Base-by-base conservation (phyloP, 2,888 invertebrate species). In the Agriopis leucophaearia region DNA sequence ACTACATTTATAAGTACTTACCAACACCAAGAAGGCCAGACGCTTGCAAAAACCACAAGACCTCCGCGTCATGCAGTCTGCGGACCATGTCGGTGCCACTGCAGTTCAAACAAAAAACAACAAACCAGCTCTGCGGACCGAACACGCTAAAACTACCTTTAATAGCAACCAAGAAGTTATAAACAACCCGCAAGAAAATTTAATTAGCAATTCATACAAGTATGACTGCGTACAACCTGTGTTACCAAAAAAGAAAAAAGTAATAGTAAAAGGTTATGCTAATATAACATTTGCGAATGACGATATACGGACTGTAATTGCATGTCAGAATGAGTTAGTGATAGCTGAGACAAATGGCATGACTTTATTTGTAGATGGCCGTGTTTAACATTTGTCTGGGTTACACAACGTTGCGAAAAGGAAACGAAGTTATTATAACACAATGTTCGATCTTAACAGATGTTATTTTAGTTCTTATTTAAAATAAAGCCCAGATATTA, bases 41-140 rank as follows among this genome's bases (percentile, higher is more conserved):
- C 60, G 36, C 50, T 88, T 86, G 90, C 88, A 89, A 89, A 90
- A 90, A 90, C 88, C 84, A 77, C 88, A 87, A 83, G 84, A 82
- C 81, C 82, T 82, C 81, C 87, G 91, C 91, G 91, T 91, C 91
- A 90, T 87, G 90, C 91, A 88, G 91, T 92, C 91, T 92, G 82
- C 84, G 73, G 70, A 62, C 79, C 78, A 77, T 72, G 80, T 78
- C 78, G 73, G 72, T 78, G 78, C 78, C 78, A 78, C 81, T 83
- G 80, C 81, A 86, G 81, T 83, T 83, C 80, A 80, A 86, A 83
- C 75, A 88, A 87, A 87, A 88, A 85, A 81, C 74, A 64, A 76
- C 72, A 63, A 73, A 64, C 42, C 65, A 54, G 51, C 44, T 45
- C 58, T 10, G 47, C 45, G 10, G 8, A 44, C 36, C 10, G 48